Evolutionary conservation across 2,797 vertebrate genomes (phyloP), one percentile per base, ranked within the genome.

Genomic region (Euthynnus affinis): DNA sequence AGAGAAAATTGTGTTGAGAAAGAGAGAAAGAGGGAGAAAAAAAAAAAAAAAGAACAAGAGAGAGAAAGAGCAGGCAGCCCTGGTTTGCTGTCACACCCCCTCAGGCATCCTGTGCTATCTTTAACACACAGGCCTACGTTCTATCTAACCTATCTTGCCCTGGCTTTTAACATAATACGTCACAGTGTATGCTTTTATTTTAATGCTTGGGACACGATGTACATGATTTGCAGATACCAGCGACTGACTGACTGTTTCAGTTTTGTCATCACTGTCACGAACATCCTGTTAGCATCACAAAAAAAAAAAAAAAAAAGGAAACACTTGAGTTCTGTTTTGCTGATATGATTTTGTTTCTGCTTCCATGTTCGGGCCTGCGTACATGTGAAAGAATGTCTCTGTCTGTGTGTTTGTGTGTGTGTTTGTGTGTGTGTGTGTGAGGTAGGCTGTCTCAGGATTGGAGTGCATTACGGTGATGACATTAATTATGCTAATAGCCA

Each of bases 81-180:
- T 89, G 85, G 80, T 89, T 83, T 88, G 86, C 87, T 89, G 90
- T 92, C 92, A 87, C 91, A 82, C 91, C 87, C 88, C 90, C 87
- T 88, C 85, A 86, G 88, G 90, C 91, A 62, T 88, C 80, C 80
- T 89, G 89, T 84, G 89, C 90, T 93, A 91, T 93, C 90, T 93
- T 90, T 92, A 94, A 89, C 91, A 88, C 88, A 78, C 91, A 90
- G 91, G 85, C 91, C 91, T 81, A 89, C 78, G 82, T 90, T 90
- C 82, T 84, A 78, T 91, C 88, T 88, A 89, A 91, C 92, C 90
- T 91, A 87, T 87, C 88, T 79, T 71, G 71, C 86, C 82, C 87
- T 48, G 59, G 83, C 89, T 87, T 83, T 90, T 84, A 87, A 84
- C 82, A 76, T 60, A 70, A 78, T 40, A 90, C 75, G 62, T 86